Evolutionary conservation across 2,888 invertebrate genomes (phyloP), one percentile per base, ranked within the genome.

Genomic region (Erebia ligea): DNA sequence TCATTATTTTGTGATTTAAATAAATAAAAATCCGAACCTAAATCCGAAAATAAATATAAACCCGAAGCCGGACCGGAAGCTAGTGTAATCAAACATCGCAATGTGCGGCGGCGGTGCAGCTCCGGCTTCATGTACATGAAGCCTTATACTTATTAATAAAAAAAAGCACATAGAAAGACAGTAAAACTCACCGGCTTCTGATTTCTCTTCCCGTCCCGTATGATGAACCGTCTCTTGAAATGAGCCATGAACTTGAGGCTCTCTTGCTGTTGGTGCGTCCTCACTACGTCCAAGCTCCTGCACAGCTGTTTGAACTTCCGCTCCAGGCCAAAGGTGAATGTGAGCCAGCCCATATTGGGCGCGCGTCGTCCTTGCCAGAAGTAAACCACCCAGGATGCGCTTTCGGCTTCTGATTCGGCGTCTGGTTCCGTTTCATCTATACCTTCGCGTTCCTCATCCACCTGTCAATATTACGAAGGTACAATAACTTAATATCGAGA

Each of bases 331-430:
- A 99, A 99, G 0, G 99, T 99, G 91, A 99, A 99, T 0, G 98
- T 99, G 0, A 99, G 94, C 99, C 99, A 99, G 71, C 99, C 99
- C 99, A 99, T 99, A 91, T 99, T 99, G 74, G 97, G 96, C 2
- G 99, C 99, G 83, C 98, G 97, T 67, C 97, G 94, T 0, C 99
- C 99, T 92, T 99, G 99, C 99, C 99, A 99, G 94, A 99, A 99
- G 91, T 99, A 99, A n/a, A 99, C 99, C 63, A 99, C 98, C 92
- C 98, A 99, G 13, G 92, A 91, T 2, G 93, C 94, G 5, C 94
- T 92, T 15, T 94, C 94, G 2, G 89, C 92, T 50, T 94, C 95
- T 1, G 94, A 93, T 6, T 94, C 94, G 0, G 85, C 83, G 15
- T 90, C 92, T 19, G 75, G 76, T 1, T 74, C 75, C 40, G 78